These are phyloP conservation scores for Malacosoma neustria DNA, from an alignment of 2,888 invertebrate genomes.

Conservation along the genomic window DNA sequence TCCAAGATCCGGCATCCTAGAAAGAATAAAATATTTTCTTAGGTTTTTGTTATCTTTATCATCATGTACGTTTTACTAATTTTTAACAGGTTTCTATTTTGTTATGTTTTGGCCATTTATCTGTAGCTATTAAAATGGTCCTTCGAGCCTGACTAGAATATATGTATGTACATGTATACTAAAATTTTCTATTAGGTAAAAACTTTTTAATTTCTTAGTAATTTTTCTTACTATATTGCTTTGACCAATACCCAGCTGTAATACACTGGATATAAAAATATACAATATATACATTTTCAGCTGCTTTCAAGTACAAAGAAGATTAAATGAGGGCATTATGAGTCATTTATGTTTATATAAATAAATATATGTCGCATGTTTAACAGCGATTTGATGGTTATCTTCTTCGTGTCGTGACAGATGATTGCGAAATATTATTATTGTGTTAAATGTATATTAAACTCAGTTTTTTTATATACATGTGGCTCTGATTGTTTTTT, in stretches of 20 bases:
- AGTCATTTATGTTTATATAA: neutral
- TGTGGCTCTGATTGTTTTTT: too few species aligned
- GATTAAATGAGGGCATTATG: neutral
- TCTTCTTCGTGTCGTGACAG: neutral
- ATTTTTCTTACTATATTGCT: neutral
- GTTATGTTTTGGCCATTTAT: too few species aligned
- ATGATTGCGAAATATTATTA: too few species aligned
- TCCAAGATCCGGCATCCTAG: slow-evolving; percentile 19
- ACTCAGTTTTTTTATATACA: too few species aligned
- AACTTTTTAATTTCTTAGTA: too few species aligned
- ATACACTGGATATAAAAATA: neutral
- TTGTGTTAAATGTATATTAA: too few species aligned
- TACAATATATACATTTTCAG: neutral
- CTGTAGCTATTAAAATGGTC: too few species aligned
- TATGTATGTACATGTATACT: too few species aligned
- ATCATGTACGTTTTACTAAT: too few species aligned
- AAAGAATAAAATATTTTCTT: neutral
- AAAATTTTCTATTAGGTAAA: too few species aligned
- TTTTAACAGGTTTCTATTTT: too few species aligned
- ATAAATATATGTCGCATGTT: neutral
- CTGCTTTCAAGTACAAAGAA: neutral
- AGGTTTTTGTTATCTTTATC: neutral
- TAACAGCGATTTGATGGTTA: neutral
- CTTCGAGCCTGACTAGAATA: too few species aligned
- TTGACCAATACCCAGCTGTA: neutral